phyloP scores from a whole-genome alignment of 2,797 vertebrate species.

The Lepilemur ruficaudatus region DNA sequence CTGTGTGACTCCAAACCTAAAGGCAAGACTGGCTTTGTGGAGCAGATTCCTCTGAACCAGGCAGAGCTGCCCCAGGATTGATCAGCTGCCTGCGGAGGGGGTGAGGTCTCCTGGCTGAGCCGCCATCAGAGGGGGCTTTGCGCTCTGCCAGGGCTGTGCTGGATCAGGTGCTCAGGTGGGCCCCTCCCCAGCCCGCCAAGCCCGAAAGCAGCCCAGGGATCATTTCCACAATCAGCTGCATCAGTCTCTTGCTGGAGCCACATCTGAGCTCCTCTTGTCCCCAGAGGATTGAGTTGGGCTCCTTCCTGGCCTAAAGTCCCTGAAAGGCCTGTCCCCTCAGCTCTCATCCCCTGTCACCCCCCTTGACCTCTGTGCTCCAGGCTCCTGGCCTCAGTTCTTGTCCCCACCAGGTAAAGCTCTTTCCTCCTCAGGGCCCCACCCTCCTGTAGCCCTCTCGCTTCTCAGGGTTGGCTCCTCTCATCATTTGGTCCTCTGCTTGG shows the following conservation, averaged over 20 bases:
- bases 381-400: neutral
- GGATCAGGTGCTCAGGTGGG: neutral
- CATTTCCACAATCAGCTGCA: fast-evolving
- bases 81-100: neutral
- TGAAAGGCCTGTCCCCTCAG: neutral
- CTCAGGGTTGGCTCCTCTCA: neutral
- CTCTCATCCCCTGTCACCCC: no score
- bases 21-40: neutral
- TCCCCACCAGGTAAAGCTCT: neutral
- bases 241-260: no score
- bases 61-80: neutral
- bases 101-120: neutral
- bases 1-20: neutral
- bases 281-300: neutral
- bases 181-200: neutral
- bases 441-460: neutral
- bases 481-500: neutral
- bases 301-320: neutral
- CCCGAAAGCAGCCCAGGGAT: neutral
- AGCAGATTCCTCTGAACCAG: fast-evolving
- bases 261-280: neutral
- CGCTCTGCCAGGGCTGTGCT: fast-evolving
- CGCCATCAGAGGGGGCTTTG: neutral
- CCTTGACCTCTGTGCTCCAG: neutral
- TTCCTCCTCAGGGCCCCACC: neutral